Evolutionary conservation across 2,113 vertebrate genomes (phyloP).

Genomic region (Festucalex cinctus): DNA sequence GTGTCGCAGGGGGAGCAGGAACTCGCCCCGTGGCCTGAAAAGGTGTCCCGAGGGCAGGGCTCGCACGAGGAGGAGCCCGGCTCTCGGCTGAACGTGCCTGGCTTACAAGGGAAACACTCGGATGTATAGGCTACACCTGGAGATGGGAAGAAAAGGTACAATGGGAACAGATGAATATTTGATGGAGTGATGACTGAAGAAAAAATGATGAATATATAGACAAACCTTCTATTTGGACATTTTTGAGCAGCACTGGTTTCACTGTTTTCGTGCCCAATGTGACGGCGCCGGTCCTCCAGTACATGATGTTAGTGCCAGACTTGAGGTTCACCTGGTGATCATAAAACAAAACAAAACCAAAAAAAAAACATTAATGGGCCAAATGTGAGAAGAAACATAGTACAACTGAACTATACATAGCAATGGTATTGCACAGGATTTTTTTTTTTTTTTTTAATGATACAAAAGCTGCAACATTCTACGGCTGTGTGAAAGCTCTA

Average conservation of each 20-base stretch:
- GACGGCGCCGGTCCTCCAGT: slow-evolving; percentile 94
- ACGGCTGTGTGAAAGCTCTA: too few species aligned
- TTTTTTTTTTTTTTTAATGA: too few species aligned
- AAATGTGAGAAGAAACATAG: too few species aligned
- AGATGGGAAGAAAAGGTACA: neutral
- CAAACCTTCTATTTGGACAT: slow-evolving; percentile 91
- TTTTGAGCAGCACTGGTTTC: slow-evolving; percentile 93
- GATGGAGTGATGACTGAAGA: neutral
- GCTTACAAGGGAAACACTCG: slow-evolving; percentile 91
- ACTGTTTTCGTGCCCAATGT: slow-evolving; percentile 84
- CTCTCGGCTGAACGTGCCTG: slow-evolving; percentile 83
- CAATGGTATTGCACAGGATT: too few species aligned
- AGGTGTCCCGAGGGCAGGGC: slow-evolving; percentile 84
- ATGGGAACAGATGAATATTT: neutral
- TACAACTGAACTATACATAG: too few species aligned
- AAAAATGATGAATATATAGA: rapidly evolving
- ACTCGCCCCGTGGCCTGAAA: slow-evolving; percentile 86
- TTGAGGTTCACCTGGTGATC: slow-evolving; percentile 84
- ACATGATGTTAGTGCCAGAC: slow-evolving; percentile 92
- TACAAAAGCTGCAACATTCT: too few species aligned
- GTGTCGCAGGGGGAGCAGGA: slow-evolving; percentile 83
- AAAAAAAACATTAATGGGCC: neutral
- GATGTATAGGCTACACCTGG: slow-evolving; percentile 95
- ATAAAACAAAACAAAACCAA: neutral
- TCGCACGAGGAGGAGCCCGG: slow-evolving; percentile 85